Evolutionary conservation across 2,888 invertebrate genomes (phyloP).

Genomic region (Prosapia bicincta): DNA sequence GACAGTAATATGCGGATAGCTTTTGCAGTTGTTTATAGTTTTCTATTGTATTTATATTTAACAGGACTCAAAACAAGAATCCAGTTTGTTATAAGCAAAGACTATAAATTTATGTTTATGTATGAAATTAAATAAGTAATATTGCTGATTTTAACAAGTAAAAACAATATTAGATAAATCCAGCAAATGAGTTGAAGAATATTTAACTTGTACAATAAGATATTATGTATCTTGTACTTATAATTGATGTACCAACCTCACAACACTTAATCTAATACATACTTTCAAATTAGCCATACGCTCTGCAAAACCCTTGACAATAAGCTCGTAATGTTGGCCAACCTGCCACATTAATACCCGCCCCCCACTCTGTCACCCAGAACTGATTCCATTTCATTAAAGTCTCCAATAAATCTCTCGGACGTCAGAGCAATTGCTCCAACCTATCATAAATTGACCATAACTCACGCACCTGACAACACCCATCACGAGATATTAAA

Average conservation of each 20-base stretch:
- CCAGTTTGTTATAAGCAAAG: too few relatives aligned
- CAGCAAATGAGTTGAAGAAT: too few relatives aligned
- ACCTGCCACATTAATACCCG: background rate
- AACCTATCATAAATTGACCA: background rate
- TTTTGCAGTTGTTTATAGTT: too few relatives aligned
- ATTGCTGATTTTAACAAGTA: too few relatives aligned
- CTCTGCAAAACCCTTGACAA: background rate
- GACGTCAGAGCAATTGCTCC: background rate
- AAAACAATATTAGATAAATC: too few relatives aligned
- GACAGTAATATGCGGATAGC: too few relatives aligned
- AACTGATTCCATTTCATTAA: background rate
- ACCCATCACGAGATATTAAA: background rate
- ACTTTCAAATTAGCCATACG: background rate
- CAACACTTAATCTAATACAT: background rate
- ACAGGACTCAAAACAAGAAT: too few relatives aligned
- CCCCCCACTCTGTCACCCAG: background rate
- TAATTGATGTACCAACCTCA: background rate
- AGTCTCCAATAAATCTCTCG: background rate
- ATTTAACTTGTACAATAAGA: too few relatives aligned
- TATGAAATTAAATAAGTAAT: too few relatives aligned
- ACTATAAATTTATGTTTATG: too few relatives aligned
- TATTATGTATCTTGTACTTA: too few relatives aligned
- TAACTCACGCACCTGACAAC: background rate
- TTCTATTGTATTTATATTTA: too few relatives aligned
- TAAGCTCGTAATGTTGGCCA: background rate